Conservation (phyloP, 2,797 vertebrate species). For the Aeoliscus strigatus region DNA sequence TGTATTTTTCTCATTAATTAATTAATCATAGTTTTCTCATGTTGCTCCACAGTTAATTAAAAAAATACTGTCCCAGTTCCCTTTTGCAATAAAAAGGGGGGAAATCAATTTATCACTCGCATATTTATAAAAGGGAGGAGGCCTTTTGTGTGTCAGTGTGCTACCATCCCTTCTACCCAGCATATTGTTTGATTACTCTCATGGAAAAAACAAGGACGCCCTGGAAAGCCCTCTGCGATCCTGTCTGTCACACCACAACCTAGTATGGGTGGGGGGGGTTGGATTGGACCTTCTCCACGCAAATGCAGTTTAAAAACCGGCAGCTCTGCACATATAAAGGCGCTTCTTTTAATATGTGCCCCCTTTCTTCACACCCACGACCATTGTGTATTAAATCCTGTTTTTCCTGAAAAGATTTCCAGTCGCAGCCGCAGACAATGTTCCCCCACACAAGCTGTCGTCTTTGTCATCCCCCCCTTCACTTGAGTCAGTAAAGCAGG, state of each 20-base stretch:
- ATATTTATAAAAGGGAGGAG: slow-evolving; percentile 27
- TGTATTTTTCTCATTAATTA: slow-evolving; percentile 28
- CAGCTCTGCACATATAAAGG: slow-evolving; percentile 70
- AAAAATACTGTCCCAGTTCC: slow-evolving; percentile 17
- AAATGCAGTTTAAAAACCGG: slow-evolving; percentile 68
- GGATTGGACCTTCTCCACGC: slow-evolving; percentile 74
- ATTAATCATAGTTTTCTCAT: too few relatives aligned
- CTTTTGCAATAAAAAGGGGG: neutral
- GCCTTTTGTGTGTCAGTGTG: slow-evolving; percentile 37
- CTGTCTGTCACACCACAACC: slow-evolving; percentile 68
- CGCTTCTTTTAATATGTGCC: slow-evolving; percentile 76
- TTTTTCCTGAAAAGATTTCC: slow-evolving; percentile 80
- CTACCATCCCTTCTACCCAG: slow-evolving; percentile 41
- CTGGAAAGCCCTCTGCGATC: slow-evolving; percentile 72
- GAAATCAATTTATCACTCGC: slow-evolving; percentile 6
- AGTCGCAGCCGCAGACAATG: slow-evolving; percentile 77
- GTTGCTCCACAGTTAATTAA: too few relatives aligned
- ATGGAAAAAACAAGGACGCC: slow-evolving; percentile 67
- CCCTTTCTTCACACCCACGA: slow-evolving; percentile 80
- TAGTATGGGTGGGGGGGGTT: slow-evolving; percentile 37
- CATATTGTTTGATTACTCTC: slow-evolving; percentile 58
- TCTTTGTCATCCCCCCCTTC: slow-evolving; percentile 69
- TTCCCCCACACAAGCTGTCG: slow-evolving; percentile 80
- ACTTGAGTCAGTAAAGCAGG: slow-evolving; percentile 69
- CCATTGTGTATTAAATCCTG: slow-evolving; percentile 79